phyloP scores from a whole-genome alignment of 2,113 vertebrate species.

The Psittacula cyanocephala region DNA sequence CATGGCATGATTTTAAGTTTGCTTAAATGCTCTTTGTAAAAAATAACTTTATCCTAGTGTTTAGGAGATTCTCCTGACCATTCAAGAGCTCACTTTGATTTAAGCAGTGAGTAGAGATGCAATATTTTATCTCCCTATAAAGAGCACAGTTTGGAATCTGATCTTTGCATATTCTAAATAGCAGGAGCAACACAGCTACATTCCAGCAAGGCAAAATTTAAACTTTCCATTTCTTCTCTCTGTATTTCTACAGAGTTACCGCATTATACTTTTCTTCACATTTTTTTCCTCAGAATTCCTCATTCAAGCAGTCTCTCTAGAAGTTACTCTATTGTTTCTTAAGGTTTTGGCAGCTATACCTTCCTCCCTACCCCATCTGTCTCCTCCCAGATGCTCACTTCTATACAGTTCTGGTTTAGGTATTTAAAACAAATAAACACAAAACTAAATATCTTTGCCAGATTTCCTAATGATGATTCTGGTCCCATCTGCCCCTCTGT shows the following conservation, averaged over 20 bases:
- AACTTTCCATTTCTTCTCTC: not conserved
- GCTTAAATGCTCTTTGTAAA: not conserved
- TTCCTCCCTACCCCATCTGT: not conserved
- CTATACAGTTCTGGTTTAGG: not conserved
- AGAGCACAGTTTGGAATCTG: not conserved
- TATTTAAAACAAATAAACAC: not conserved
- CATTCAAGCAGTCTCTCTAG: not conserved
- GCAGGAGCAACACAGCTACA: not conserved
- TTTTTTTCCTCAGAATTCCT: not conserved
- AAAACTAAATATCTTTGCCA: slow-evolving; percentile 26
- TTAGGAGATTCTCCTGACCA: not conserved
- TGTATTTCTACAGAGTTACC: not conserved
- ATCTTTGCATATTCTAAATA: not conserved
- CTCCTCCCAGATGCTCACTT: slow-evolving; percentile 42
- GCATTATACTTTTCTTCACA: not conserved
- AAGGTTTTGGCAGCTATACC: not conserved
- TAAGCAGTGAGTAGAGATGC: not conserved
- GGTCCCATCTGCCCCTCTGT: not conserved
- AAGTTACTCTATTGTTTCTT: slow-evolving; percentile 13
- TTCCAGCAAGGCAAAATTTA: not conserved
- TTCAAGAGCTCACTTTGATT: not conserved
- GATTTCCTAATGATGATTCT: not conserved
- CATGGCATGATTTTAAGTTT: not conserved
- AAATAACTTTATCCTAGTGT: not conserved
- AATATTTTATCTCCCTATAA: not conserved